Evolutionary conservation across 1,140 invertebrate species (phyloP).

Genomic region (Drosophila ercepeae): DNA sequence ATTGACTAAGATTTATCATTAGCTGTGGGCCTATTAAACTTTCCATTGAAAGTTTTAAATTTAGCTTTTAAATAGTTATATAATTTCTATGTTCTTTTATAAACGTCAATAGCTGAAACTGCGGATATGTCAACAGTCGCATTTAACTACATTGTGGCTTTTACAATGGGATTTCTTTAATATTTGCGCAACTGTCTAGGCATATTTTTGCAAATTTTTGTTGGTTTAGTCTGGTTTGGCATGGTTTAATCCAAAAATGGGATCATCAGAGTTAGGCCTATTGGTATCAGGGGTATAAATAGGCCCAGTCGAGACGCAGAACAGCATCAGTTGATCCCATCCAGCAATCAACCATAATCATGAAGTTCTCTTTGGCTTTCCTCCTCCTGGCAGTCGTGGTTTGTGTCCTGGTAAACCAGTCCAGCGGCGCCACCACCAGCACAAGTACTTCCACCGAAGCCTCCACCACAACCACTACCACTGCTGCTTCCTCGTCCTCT

Average conservation of each 20-base stretch:
- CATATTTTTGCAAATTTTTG: conserved; percentile 7
- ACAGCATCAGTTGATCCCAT: conserved; percentile 25
- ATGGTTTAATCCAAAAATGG: not conserved
- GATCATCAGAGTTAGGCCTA: conserved; percentile 1
- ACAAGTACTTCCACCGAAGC: too few relatives aligned
- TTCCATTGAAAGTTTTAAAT: too few relatives aligned
- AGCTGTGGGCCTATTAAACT: too few relatives aligned
- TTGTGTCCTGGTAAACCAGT: conserved; percentile 13
- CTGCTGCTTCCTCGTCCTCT: conserved; percentile 1
- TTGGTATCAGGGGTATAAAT: conserved; percentile 6
- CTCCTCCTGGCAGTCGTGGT: conserved; percentile 14
- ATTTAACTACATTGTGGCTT: not conserved
- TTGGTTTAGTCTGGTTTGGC: conserved; percentile 7
- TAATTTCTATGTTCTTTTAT: not conserved
- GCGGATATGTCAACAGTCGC: too few relatives aligned
- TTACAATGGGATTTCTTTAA: not conserved
- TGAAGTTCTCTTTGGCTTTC: conserved; percentile 4
- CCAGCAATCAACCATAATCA: not conserved
- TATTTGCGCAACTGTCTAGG: conserved; percentile 12
- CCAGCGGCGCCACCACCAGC: too few relatives aligned
- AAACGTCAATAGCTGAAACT: not conserved
- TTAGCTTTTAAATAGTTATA: too few relatives aligned
- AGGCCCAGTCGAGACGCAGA: not conserved
- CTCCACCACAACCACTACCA: not conserved
- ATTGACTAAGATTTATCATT: too few relatives aligned